Percentiles rank a stretch among this genome's conserved stretches.
Evolutionary conservation across 2,113 vertebrate species (phyloP).

Genomic region (Empidonax alnorum): DNA sequence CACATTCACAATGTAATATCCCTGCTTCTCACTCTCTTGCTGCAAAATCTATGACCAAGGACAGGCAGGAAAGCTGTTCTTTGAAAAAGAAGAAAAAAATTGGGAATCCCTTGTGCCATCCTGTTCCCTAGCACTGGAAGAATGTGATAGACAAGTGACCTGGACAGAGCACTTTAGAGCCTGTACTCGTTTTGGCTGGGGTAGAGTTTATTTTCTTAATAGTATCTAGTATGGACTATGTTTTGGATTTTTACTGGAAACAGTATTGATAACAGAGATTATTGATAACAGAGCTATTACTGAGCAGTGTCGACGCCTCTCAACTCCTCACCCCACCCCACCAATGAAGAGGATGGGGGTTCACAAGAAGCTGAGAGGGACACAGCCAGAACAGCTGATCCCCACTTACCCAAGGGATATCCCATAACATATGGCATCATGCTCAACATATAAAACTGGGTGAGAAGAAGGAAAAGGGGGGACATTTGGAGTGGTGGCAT

Average conservation of each 20-base stretch:
- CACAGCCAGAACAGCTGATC: neutral
- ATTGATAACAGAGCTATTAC: neutral
- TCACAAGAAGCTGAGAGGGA: neutral
- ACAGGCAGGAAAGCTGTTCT: neutral
- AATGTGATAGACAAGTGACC: accelerated
- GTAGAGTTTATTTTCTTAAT: neutral
- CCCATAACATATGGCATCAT: accelerated
- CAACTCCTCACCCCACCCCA: neutral
- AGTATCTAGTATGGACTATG: neutral
- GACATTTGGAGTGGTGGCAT: accelerated
- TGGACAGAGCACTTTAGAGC: neutral
- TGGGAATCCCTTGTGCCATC: neutral
- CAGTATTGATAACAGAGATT: neutral
- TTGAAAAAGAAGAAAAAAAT: neutral
- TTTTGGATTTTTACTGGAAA: neutral
- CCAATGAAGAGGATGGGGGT: accelerated
- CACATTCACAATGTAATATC: accelerated
- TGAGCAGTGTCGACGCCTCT: neutral
- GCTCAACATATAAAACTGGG: neutral
- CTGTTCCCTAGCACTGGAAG: neutral
- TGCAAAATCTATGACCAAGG: neutral
- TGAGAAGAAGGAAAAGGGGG: neutral
- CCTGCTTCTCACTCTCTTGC: neutral
- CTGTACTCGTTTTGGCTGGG: neutral
- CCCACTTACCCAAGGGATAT: accelerated